phyloP scores from a whole-genome alignment of 2,113 vertebrate genomes.

The Varanus komodoensis region DNA sequence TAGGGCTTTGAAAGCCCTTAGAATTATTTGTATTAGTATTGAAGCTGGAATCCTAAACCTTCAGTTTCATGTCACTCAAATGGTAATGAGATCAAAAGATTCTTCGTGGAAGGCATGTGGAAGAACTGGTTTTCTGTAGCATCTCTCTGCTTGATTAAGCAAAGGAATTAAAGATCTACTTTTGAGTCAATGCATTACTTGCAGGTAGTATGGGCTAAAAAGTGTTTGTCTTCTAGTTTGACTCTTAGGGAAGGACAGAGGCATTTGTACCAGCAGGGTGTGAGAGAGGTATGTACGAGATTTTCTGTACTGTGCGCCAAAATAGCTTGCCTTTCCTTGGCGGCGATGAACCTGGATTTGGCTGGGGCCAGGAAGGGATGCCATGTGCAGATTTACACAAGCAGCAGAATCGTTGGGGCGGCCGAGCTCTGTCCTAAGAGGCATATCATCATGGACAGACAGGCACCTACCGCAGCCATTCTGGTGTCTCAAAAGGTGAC shows the following conservation, averaged over 20 bases:
- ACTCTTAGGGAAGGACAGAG: not conserved
- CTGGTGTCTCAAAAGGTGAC: not conserved
- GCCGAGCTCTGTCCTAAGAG: not conserved
- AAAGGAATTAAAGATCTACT: constrained; percentile 9
- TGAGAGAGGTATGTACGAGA: no score
- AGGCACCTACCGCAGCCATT: not conserved
- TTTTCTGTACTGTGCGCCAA: not conserved
- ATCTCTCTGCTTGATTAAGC: constrained; percentile 37
- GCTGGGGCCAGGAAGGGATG: not conserved
- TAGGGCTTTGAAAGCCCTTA: constrained; percentile 21
- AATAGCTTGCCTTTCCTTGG: not conserved
- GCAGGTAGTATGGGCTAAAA: not conserved
- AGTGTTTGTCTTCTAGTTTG: not conserved
- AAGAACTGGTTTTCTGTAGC: not conserved
- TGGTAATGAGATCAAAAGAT: constrained; percentile 12
- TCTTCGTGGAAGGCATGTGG: constrained; percentile 2
- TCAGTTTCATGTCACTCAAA: not conserved
- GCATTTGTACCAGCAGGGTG: no score
- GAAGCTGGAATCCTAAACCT: not conserved
- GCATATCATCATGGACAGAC: not conserved
- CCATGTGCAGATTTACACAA: not conserved
- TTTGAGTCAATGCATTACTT: not conserved
- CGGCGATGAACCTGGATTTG: not conserved
- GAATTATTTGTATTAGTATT: not conserved
- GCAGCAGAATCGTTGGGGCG: not conserved